Evolutionary conservation across 2,797 vertebrate species (phyloP).

Genomic region (Sciurus vulgaris): DNA sequence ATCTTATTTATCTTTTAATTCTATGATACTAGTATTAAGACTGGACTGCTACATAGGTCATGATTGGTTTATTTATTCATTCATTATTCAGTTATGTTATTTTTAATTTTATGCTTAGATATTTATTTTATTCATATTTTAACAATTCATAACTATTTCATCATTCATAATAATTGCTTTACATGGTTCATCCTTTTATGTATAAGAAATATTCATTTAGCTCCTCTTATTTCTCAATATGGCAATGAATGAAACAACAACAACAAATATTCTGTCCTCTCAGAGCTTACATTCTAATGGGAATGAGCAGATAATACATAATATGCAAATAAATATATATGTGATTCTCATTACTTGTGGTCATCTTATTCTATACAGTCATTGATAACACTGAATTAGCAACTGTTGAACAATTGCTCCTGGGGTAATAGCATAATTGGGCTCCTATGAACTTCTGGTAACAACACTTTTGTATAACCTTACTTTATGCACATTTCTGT

Average conservation of each 20-base stretch:
- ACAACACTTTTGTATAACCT: background rate
- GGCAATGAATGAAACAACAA: background rate
- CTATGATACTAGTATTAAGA: background rate
- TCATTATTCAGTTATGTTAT: constrained; percentile 1
- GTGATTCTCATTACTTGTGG: background rate
- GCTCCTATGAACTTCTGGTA: background rate
- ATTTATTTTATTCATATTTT: constrained; percentile 22
- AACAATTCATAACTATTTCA: constrained; percentile 36
- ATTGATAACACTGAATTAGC: background rate
- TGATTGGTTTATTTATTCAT: background rate
- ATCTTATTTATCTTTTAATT: constrained; percentile 28
- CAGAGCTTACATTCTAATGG: background rate
- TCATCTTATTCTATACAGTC: background rate
- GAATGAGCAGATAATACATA: background rate
- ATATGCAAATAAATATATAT: background rate
- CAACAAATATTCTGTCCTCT: background rate
- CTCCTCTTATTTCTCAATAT: background rate
- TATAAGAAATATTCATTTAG: background rate
- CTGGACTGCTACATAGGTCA: too few species aligned
- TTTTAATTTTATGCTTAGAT: constrained; percentile 28
- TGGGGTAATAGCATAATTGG: background rate
- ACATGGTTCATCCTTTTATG: background rate
- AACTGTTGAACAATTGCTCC: background rate
- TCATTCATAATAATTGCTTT: background rate
- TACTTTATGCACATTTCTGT: background rate